Evolutionary conservation across 2,797 vertebrate species (phyloP), one percentile per base, ranked within the genome.

Genomic region (Lindbergichthys nudifrons): DNA sequence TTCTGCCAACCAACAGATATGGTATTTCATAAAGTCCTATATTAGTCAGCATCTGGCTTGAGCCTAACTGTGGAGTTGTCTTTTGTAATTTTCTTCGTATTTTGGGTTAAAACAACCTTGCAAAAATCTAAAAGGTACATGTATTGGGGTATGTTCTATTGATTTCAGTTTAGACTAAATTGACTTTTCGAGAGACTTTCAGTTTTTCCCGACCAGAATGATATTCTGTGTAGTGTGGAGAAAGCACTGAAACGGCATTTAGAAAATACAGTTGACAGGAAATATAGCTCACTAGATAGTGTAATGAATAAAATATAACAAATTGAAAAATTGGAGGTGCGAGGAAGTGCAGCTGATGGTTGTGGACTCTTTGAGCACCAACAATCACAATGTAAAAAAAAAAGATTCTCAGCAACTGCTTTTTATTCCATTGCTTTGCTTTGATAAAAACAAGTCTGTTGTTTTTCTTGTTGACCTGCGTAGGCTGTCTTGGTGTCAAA

Each of bases 381-480:
- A 30, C 32, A 13, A 10, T 30, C 19, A 64, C 23, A 3, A 23
- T 23, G 23, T 23, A 23, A 23, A 23, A 23, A 23, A 3, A 26
- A 26, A 26, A 3, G 23, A 26, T 26, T 26, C 39, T 26, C 23
- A 54, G 41, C 3, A 2, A 45, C 26, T 54, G 26, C 26, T 36
- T 36, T 36, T 36, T 36, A 36, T 36, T 36, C 32, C 21, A 71
- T 53, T 11, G 23, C 15, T 59, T 23, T 48, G 47, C 36, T 42
- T 45, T 65, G 36, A 26, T 52, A 82, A 78, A 36, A 81, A 77
- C 41, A 54, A 53, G 12, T 19, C 7, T 19, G 39, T 61, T 75
- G 60, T 69, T 45, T 48, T 39, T 18, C 62, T 43, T 9, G 26
- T 54, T 85, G 85, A 90, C 83, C 83, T 88, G 89, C 73, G 72